Evolutionary conservation across 2,113 vertebrate genomes (phyloP).

Genomic region (Nicator chloris): DNA sequence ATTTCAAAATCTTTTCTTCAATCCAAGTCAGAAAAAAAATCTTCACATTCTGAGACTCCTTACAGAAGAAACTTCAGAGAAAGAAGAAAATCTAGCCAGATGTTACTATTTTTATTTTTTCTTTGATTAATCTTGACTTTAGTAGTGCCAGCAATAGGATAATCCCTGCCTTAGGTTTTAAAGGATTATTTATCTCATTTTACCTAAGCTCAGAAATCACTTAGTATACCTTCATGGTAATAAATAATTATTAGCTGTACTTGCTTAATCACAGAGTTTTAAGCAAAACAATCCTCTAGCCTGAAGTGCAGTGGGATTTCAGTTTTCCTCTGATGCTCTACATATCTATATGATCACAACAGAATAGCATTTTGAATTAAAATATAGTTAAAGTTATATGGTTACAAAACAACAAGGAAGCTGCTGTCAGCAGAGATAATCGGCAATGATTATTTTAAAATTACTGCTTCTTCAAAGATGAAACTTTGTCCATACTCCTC

Average conservation of each 20-base stretch:
- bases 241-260: constrained; percentile 14
- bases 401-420: background rate
- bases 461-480: background rate
- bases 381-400: background rate
- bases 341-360: background rate
- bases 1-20: constrained; percentile 1
- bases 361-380: constrained; percentile 6
- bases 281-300: background rate
- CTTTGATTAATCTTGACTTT: background rate
- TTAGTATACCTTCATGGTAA: background rate
- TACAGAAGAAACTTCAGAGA: background rate
- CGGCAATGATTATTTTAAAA: background rate
- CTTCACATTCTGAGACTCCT: background rate
- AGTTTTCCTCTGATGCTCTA: background rate
- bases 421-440: background rate
- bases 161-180: constrained; percentile 16
- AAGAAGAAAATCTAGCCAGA: background rate
- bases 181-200: background rate
- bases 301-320: background rate
- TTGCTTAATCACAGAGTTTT: constrained; percentile 16
- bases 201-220: background rate
- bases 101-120: background rate
- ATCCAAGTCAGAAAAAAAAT: background rate
- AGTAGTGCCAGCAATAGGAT: background rate
- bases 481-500: background rate